Conservation (phyloP, 2,888 invertebrate genomes). For the Dynastes hyllus region DNA sequence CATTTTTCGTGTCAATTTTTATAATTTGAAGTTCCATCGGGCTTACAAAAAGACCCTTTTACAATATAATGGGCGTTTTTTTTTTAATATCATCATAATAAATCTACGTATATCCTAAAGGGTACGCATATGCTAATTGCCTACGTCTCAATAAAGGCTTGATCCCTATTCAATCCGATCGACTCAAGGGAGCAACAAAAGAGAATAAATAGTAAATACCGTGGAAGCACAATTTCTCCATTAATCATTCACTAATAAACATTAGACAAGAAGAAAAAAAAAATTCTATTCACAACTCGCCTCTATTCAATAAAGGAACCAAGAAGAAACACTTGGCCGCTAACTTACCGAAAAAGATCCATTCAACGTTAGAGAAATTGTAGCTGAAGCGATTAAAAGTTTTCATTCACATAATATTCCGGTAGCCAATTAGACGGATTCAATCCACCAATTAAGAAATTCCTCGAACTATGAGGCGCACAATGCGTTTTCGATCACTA, state of each 20-base stretch:
- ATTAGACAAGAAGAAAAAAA: conserved; percentile 37
- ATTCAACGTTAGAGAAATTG: conserved; percentile 50
- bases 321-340: conserved; percentile 48
- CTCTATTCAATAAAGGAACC: conserved; percentile 29
- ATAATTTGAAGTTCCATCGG: too few relatives aligned
- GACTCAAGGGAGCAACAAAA: neutral
- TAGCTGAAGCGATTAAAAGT: conserved; percentile 50
- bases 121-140: conserved; percentile 6
- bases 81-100: neutral
- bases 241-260: conserved; percentile 50
- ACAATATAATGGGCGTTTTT: too few relatives aligned
- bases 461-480: conserved; percentile 54
- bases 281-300: conserved; percentile 35
- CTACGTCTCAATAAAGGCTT: conserved; percentile 12
- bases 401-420: conserved; percentile 53
- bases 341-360: conserved; percentile 50
- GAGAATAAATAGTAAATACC: conserved; percentile 25
- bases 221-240: conserved; percentile 36
- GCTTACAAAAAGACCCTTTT: too few relatives aligned
- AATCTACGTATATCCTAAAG: conserved; percentile 5
- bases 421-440: conserved; percentile 60
- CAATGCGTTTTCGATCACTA: conserved; percentile 54
- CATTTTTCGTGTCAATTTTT: too few relatives aligned
- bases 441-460: conserved; percentile 62
- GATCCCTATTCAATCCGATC: conserved; percentile 11